These are phyloP conservation scores for Phortica okadai DNA, from an alignment of 2,888 invertebrate genomes.

Conservation along the genomic window DNA sequence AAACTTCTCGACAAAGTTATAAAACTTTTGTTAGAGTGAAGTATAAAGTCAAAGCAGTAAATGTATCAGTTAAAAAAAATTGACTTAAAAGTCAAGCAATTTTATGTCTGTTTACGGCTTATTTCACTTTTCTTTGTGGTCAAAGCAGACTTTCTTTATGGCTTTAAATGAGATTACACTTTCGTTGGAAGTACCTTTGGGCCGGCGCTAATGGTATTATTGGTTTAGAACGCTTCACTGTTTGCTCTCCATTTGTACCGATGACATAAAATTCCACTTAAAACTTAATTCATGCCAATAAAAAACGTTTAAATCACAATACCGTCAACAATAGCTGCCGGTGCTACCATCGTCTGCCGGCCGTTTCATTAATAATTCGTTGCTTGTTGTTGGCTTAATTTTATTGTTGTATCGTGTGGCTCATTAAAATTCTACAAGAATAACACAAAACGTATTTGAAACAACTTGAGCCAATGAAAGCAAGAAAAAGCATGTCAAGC, in stretches of 20 bases:
- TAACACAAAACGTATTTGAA: constrained; percentile 14
- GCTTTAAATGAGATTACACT: constrained; percentile 52
- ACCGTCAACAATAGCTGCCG: constrained; percentile 39
- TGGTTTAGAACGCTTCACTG: background rate
- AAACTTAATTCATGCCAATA: constrained; percentile 62
- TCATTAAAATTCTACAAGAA: constrained; percentile 57
- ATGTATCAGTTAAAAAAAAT: too few species aligned
- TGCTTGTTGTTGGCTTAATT: constrained; percentile 2
- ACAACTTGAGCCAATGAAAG: background rate
- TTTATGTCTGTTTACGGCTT: too few species aligned
- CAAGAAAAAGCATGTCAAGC: background rate
- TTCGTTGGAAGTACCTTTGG: constrained; percentile 45
- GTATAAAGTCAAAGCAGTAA: too few species aligned
- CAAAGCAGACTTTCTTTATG: background rate
- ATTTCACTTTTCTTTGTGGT: constrained; percentile 38
- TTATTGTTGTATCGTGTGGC: constrained; percentile 22
- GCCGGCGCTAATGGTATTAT: constrained; percentile 1
- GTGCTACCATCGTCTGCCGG: background rate
- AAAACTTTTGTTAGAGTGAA: too few species aligned
- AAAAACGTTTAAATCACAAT: constrained; percentile 58
- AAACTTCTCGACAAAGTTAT: too few species aligned
- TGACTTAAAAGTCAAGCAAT: too few species aligned
- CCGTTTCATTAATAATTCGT: background rate
- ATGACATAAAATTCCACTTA: constrained; percentile 67
- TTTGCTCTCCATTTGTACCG: constrained; percentile 32